Conservation (phyloP, 2,797 vertebrate genomes). For the Onychomys arenicola region DNA sequence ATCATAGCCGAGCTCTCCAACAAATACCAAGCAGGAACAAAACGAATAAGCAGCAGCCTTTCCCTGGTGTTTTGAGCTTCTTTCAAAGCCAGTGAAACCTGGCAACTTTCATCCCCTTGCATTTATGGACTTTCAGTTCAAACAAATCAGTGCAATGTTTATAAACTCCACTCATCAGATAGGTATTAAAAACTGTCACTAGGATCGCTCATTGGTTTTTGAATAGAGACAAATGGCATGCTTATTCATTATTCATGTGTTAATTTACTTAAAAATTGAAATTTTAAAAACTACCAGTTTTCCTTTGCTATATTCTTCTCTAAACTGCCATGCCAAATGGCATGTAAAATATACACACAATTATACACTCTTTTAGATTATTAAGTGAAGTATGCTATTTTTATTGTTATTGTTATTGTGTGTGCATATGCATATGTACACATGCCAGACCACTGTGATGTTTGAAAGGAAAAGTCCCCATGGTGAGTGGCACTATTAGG, state of each 20-base stretch:
- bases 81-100: slow-evolving; percentile 21
- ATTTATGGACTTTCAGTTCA: slow-evolving; percentile 47
- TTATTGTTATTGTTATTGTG: neutral
- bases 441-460: neutral
- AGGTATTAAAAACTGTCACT: slow-evolving; percentile 55
- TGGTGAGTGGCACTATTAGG: neutral
- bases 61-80: neutral
- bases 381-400: neutral
- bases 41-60: neutral
- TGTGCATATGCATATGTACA: neutral
- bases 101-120: neutral
- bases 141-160: slow-evolving; percentile 46
- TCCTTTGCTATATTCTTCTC: neutral
- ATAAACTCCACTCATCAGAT: slow-evolving; percentile 21
- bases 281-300: slow-evolving; percentile 1
- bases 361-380: neutral
- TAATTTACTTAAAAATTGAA: slow-evolving; percentile 55
- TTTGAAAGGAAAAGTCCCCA: neutral
- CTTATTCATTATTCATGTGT: slow-evolving; percentile 51
- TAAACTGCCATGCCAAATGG: neutral
- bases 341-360: neutral
- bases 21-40: neutral
- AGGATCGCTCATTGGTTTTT: slow-evolving; percentile 61
- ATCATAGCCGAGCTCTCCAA: neutral
- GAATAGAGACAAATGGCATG: slow-evolving; percentile 45